phyloP scores from a whole-genome alignment of 2,113 vertebrate species.

The Speoplatyrhinus poulsoni region DNA sequence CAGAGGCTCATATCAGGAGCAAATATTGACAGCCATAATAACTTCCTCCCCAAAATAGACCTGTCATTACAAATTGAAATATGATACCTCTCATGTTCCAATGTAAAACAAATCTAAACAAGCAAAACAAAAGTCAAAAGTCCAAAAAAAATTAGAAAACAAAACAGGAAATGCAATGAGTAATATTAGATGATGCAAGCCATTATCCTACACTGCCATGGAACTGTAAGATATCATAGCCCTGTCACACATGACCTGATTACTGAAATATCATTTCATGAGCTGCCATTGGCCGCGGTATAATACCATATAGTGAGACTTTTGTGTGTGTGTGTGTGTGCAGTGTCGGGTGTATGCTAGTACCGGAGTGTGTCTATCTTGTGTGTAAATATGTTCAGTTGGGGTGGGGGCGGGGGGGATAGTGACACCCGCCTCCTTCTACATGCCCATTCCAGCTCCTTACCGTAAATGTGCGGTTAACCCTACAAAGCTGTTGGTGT shows the following conservation, averaged over 20 bases:
- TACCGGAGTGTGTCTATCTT: constrained; percentile 27
- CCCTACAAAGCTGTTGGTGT: constrained; percentile 69
- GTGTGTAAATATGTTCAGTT: constrained; percentile 42
- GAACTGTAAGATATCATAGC: constrained; percentile 43
- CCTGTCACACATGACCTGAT: constrained; percentile 55
- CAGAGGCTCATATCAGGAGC: too few relatives aligned
- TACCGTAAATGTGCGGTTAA: constrained; percentile 76
- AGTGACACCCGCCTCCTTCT: constrained; percentile 16
- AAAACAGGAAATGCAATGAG: constrained; percentile 30
- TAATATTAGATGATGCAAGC: too few relatives aligned
- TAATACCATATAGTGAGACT: not conserved
- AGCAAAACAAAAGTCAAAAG: too few relatives aligned
- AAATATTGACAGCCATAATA: too few relatives aligned
- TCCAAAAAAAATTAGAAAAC: constrained; percentile 25
- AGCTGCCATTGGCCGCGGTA: constrained; percentile 22
- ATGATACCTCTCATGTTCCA: too few relatives aligned
- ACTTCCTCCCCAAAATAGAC: too few relatives aligned
- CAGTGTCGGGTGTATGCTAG: constrained; percentile 11
- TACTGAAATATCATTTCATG: constrained; percentile 48
- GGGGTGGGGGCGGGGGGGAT: constrained; percentile 6
- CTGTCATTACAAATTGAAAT: too few relatives aligned
- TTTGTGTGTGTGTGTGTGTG: not conserved
- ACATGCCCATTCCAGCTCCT: constrained; percentile 58
- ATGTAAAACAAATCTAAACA: too few relatives aligned
- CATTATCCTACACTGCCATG: not conserved